phyloP scores from a whole-genome alignment of 2,113 vertebrate genomes.

The Pangasianodon gigas region DNA sequence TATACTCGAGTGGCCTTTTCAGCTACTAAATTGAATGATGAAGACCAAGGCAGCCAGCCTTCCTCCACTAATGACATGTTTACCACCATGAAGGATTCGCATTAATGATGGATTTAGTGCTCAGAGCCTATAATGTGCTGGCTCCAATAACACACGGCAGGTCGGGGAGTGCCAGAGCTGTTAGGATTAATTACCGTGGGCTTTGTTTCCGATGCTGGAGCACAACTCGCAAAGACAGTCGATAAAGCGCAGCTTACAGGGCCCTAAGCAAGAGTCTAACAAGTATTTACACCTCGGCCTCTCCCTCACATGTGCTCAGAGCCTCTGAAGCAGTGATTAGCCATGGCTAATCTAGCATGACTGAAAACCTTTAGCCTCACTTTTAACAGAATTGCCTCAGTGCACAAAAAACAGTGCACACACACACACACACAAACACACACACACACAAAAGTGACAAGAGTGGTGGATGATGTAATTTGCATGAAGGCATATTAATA shows the following conservation, averaged over 20 bases:
- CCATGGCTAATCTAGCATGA: conserved; percentile 51
- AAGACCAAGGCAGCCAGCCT: neutral
- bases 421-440: conserved; percentile 45
- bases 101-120: conserved; percentile 34
- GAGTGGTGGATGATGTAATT: neutral
- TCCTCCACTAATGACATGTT: conserved; percentile 28
- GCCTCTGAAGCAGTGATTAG: conserved; percentile 55
- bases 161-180: conserved; percentile 57
- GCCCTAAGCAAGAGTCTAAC: conserved; percentile 14
- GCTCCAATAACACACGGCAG: conserved; percentile 19
- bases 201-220: conserved; percentile 62
- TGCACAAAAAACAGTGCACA: neutral
- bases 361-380: conserved; percentile 48
- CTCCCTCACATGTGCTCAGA: neutral
- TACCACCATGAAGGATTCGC: conserved; percentile 12
- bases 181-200: conserved; percentile 68
- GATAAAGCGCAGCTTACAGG: conserved; percentile 66
- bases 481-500: neutral
- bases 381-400: conserved; percentile 53
- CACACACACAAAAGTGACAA: neutral
- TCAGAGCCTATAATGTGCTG: neutral
- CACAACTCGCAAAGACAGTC: conserved; percentile 61
- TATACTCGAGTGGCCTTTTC: neutral
- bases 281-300: conserved; percentile 25
- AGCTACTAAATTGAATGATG: conserved; percentile 18